Evolutionary conservation across 2,797 vertebrate genomes (phyloP).

Genomic region (Sebastolobus altivelis): DNA sequence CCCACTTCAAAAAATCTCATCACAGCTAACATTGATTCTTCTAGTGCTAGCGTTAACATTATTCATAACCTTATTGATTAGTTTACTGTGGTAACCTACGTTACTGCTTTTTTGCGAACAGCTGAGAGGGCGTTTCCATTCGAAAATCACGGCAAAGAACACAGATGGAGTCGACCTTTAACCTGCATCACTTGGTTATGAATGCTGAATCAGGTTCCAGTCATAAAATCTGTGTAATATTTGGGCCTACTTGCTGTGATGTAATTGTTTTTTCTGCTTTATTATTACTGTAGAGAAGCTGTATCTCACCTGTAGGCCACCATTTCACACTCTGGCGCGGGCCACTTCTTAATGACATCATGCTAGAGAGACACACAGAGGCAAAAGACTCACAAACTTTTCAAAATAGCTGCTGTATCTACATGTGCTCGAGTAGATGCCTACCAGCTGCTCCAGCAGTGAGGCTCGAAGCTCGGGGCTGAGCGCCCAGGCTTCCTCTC

Average conservation of each 20-base stretch:
- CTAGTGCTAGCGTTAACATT: too few species aligned
- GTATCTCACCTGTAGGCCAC: constrained; percentile 96
- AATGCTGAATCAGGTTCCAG: neutral
- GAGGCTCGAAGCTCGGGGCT: constrained; percentile 88
- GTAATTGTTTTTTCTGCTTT: neutral
- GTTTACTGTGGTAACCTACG: too few species aligned
- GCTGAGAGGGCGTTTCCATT: too few species aligned
- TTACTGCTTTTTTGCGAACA: too few species aligned
- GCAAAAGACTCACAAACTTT: neutral
- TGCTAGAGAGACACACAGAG: constrained; percentile 85
- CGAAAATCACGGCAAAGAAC: neutral
- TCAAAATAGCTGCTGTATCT: fast-evolving
- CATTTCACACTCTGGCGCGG: constrained; percentile 98
- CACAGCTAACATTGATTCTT: too few species aligned
- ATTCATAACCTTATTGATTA: too few species aligned
- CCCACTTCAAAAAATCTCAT: too few species aligned
- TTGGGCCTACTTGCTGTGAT: neutral
- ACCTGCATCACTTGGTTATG: neutral
- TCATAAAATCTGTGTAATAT: neutral
- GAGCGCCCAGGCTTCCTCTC: constrained; percentile 93
- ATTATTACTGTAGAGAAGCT: neutral
- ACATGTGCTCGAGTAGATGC: constrained; percentile 7
- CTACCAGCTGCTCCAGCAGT: constrained; percentile 94
- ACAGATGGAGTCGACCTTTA: neutral
- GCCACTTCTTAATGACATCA: constrained; percentile 96